Evolutionary conservation across 1,140 invertebrate genomes (phyloP), one percentile per base, ranked within the genome.

Genomic region (Sarcophaga peregrina): DNA sequence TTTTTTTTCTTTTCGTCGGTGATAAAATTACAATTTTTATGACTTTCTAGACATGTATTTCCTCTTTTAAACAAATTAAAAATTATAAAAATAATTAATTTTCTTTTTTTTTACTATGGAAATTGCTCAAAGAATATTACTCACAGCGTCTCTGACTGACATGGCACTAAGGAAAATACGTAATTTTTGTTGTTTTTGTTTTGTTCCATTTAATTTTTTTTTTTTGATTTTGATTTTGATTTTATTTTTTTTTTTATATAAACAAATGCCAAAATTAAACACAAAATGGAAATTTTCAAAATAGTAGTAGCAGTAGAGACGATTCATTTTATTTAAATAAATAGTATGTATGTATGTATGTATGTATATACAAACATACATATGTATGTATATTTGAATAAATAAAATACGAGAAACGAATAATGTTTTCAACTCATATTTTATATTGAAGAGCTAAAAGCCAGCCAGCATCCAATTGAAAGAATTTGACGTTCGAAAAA

Each of bases 281-380:
- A 68, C 62, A 68, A 68, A 68, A 68, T 68, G 62, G 62, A 68
- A 68, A 17, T 68, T 68, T 68, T 68, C 62, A 68, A 17, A 68
- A 68, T 20, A n/a, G n/a, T n/a, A n/a, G n/a, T n/a, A n/a, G n/a
- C 7, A 58, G n/a, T 37, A 58, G n/a, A 58, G 11, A 58, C 13
- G n/a, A 58, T 13, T 37, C 25, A 4, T 37, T 37, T 37, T 37
- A 37, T 37, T 37, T 37, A 37, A 37, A 37, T 37, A 37, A 37
- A 37, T 37, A 37, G 25, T 37, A 37, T 37, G n/a, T n/a, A n/a
- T n/a, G n/a, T n/a, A n/a, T n/a, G n/a, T n/a, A n/a, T n/a, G n/a
- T n/a, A n/a, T n/a, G 25, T 37, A 37, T 37, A 37, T 37, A n/a
- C n/a, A n/a, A n/a, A n/a, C n/a, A n/a, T n/a, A n/a, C n/a, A n/a